phyloP scores from a whole-genome alignment of 2,113 vertebrate genomes.

The Oceanodroma tethys region DNA sequence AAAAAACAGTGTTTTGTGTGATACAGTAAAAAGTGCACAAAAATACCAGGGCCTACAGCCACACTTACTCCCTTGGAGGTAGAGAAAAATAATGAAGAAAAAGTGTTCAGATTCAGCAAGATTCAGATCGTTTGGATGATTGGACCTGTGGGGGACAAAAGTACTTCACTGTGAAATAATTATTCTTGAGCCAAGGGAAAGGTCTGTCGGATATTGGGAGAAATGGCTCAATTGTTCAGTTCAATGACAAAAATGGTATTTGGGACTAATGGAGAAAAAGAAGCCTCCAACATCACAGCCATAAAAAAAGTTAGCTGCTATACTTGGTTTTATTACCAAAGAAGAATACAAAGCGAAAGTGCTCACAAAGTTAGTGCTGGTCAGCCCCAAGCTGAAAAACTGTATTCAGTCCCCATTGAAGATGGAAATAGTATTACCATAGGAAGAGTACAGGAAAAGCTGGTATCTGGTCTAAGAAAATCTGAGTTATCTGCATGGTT shows the following conservation, averaged over 20 bases:
- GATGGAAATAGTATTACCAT: not conserved
- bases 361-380: not conserved
- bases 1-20: not conserved
- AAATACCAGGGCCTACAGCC: not conserved
- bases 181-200: slow-evolving; percentile 9
- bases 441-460: not conserved
- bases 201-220: not conserved
- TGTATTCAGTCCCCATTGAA: not conserved
- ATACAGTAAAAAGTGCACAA: not conserved
- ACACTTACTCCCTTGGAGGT: not conserved
- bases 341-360: not conserved
- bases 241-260: not conserved
- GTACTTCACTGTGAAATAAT: slow-evolving; percentile 5
- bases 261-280: not conserved
- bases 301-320: not conserved
- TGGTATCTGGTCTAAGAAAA: not conserved
- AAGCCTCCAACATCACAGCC: not conserved
- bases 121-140: not conserved
- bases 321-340: not conserved
- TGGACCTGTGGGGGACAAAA: not conserved
- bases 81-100: slow-evolving; percentile 6
- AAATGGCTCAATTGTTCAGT: not conserved
- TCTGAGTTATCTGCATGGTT: not conserved
- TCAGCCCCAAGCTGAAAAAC: not conserved
- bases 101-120: not conserved